Percentiles rank a stretch among this genome's conserved stretches.
These are phyloP conservation scores for Microtus agrestis DNA, from an alignment of 2,797 vertebrate genomes.

Conservation along the genomic window DNA sequence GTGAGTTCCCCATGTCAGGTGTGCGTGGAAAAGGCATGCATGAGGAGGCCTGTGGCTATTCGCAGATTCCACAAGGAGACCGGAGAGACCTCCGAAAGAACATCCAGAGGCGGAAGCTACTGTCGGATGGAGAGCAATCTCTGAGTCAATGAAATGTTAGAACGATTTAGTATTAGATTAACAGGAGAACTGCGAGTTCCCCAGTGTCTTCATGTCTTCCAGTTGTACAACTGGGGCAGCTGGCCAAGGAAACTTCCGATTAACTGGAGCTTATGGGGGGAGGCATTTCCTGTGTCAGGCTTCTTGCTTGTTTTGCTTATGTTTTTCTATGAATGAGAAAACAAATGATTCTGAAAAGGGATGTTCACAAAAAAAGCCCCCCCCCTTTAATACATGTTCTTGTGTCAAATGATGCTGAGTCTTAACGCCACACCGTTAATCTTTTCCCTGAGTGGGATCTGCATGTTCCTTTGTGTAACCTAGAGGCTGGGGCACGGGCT, in stretches of 20 bases:
- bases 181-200: constrained; percentile 68
- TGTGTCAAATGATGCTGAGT: constrained; percentile 65
- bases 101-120: constrained; percentile 62
- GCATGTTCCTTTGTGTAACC: background rate
- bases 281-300: constrained; percentile 71
- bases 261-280: constrained; percentile 73
- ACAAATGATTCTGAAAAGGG: constrained; percentile 67
- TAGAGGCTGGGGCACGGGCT: background rate
- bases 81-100: constrained; percentile 61
- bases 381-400: constrained; percentile 61
- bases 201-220: constrained; percentile 74
- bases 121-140: constrained; percentile 66
- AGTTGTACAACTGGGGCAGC: constrained; percentile 55
- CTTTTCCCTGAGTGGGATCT: constrained; percentile 15
- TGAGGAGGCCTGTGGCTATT: constrained; percentile 49
- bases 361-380: constrained; percentile 1
- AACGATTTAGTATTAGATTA: constrained; percentile 74
- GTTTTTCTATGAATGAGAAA: constrained; percentile 67
- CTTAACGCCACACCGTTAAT: constrained; percentile 1
- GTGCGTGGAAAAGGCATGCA: background rate
- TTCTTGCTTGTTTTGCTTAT: background rate
- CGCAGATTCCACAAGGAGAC: constrained; percentile 33
- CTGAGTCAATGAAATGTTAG: constrained; percentile 77
- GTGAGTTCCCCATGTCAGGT: background rate
- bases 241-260: constrained; percentile 79